These are phyloP conservation scores for Laspeyria flexula DNA, from an alignment of 2,888 invertebrate species.

Conservation along the genomic window DNA sequence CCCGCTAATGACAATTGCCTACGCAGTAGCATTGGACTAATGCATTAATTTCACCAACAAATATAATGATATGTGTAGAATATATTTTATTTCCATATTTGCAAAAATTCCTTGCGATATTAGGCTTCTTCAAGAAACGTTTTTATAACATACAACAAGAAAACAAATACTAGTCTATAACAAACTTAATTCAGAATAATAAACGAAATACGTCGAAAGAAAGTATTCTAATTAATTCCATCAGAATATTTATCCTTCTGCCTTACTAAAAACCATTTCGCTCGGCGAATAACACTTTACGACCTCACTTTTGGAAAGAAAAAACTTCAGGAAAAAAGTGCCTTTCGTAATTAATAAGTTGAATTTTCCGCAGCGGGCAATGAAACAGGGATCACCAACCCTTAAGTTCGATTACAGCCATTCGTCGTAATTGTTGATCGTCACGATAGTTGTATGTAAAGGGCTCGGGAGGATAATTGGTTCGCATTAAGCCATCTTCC, in stretches of 20 bases:
- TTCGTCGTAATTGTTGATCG: conserved; percentile 35
- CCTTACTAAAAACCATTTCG: neutral
- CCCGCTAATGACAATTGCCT: too few relatives aligned
- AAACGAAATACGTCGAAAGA: neutral
- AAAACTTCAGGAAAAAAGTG: conserved; percentile 25
- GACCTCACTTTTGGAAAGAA: conserved; percentile 1
- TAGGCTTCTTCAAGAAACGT: too few relatives aligned
- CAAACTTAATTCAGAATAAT: neutral
- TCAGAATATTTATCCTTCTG: neutral
- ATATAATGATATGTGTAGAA: too few relatives aligned
- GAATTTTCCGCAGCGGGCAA: conserved; percentile 24
- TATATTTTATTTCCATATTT: too few relatives aligned
- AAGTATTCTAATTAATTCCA: neutral
- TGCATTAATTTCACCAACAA: too few relatives aligned
- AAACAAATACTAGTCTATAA: neutral
- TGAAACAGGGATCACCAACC: conserved; percentile 31
- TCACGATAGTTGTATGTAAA: conserved; percentile 39
- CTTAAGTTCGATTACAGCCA: conserved; percentile 32
- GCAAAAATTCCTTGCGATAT: too few relatives aligned
- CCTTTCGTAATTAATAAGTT: conserved; percentile 39
- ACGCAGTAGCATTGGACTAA: too few relatives aligned
- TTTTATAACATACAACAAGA: too few relatives aligned
- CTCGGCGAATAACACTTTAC: conserved; percentile 2
- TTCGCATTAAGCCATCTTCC: conserved; percentile 49
- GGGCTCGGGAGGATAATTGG: conserved; percentile 49